These are phyloP conservation scores for cat (Felis catus) DNA, from an alignment of 2,113 vertebrate genomes.

Conservation along the genomic window F.catus_Fca126_mat1.0 CM031426.1:51150501-51151000, in stretches of 20 bases:
- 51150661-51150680: not conserved
- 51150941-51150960: not conserved
- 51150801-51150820: constrained; percentile 34
- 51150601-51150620: not conserved
- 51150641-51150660: constrained; percentile 32
- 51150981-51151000: not conserved
- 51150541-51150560: not conserved
- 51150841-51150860: constrained; percentile 45
- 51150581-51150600: not conserved
- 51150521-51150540: not conserved
- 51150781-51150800: not conserved
- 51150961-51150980: not conserved
- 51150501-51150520: constrained; percentile 22
- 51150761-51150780: constrained; percentile 28
- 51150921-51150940: not conserved
- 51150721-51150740: constrained; percentile 12
- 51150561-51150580: constrained; percentile 15
- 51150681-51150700: constrained; percentile 32
- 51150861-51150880: not conserved
- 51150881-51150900: not conserved
- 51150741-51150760: not conserved
- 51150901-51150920: not conserved
- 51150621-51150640: not conserved
- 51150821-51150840: not conserved
- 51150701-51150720: constrained; percentile 43